A percentile compares a stretch with the other conserved stretches of the same genome.
phyloP scores from a whole-genome alignment of 2,113 vertebrate genomes.

The Scomber scombrus region DNA sequence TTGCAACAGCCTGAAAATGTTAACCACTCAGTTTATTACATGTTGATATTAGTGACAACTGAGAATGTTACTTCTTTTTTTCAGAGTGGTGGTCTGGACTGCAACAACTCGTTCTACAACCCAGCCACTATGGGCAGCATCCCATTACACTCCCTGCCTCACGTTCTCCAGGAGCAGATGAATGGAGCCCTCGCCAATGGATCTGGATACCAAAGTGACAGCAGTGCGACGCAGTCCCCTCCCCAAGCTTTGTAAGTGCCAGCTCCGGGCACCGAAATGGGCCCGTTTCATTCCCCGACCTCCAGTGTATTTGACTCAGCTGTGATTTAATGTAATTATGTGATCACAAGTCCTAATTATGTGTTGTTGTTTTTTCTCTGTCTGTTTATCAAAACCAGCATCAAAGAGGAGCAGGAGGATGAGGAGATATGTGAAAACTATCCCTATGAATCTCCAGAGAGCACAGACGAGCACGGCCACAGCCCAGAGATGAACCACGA shows the following conservation, averaged over 20 bases:
- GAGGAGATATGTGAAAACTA: constrained; percentile 93
- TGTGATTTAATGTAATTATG: not conserved
- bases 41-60: not conserved
- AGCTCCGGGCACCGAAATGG: not conserved
- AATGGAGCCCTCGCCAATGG: constrained; percentile 93
- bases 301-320: not conserved
- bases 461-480: constrained; percentile 91
- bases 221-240: constrained; percentile 95
- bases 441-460: constrained; percentile 89
- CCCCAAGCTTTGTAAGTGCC: constrained; percentile 92
- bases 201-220: constrained; percentile 95
- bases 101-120: constrained; percentile 91
- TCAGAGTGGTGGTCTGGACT: constrained; percentile 90
- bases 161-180: constrained; percentile 92
- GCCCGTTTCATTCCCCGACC: too few relatives aligned
- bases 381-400: constrained; percentile 81
- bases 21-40: not conserved
- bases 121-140: constrained; percentile 92
- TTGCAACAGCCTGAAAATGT: not conserved
- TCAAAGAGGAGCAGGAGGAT: constrained; percentile 96
- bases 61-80: constrained; percentile 18
- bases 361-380: not conserved
- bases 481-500: constrained; percentile 90
- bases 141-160: constrained; percentile 91
- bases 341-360: not conserved